These are phyloP conservation scores for Pipa parva DNA, from an alignment of 2,113 vertebrate species.

Conservation along the genomic window DNA sequence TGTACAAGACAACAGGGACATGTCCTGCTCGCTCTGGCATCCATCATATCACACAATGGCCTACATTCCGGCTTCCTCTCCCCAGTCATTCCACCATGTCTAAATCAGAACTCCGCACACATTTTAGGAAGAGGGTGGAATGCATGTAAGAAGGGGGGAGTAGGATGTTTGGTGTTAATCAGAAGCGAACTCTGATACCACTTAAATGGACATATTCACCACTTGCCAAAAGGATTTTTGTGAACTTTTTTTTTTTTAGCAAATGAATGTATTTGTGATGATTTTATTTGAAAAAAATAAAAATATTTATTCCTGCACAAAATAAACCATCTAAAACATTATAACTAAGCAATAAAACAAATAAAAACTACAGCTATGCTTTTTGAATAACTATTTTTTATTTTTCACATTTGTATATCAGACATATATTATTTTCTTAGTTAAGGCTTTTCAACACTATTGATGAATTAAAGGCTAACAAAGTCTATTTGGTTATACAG, in stretches of 20 bases:
- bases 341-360: background rate
- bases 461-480: too few species aligned
- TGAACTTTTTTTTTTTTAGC: conserved; percentile 9
- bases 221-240: conserved; percentile 46
- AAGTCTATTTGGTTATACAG: too few species aligned
- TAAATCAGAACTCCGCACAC: conserved; percentile 67
- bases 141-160: conserved; percentile 30
- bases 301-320: too few species aligned
- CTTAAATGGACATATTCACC: conserved; percentile 46
- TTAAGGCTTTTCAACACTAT: too few species aligned
- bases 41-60: conserved; percentile 94
- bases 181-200: conserved; percentile 51
- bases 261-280: too few species aligned
- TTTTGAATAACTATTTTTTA: too few species aligned
- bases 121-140: conserved; percentile 44
- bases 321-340: too few species aligned
- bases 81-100: conserved; percentile 56
- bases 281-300: too few species aligned
- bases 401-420: too few species aligned
- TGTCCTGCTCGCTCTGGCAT: conserved; percentile 91
- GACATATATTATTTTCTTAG: too few species aligned
- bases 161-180: conserved; percentile 48
- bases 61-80: conserved; percentile 82
- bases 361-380: too few species aligned
- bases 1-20: conserved; percentile 63